These are phyloP conservation scores for Cyphomyrmex costatus DNA, from an alignment of 1,140 invertebrate species.

Conservation along the genomic window DNA sequence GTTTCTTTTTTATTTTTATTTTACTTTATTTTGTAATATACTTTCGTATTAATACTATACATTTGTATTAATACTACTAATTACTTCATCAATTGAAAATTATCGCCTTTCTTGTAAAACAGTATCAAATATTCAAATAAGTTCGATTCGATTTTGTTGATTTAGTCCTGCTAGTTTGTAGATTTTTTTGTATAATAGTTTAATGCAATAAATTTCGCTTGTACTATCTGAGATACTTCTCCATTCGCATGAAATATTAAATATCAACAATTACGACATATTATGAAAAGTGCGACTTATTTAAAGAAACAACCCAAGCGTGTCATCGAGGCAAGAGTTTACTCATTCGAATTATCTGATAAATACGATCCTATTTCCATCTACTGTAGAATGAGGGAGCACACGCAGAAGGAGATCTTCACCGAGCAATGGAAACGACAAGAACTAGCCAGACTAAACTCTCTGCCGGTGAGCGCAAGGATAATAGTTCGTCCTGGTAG, in stretches of 20 bases:
- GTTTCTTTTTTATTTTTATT: not conserved
- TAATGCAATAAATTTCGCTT: not conserved
- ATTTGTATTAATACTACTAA: slow-evolving; percentile 2
- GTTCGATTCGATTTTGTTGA: too few relatives aligned
- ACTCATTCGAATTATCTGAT: slow-evolving; percentile 44
- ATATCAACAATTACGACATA: not conserved
- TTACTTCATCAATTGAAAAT: slow-evolving; percentile 8
- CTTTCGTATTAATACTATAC: not conserved
- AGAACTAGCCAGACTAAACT: slow-evolving; percentile 74
- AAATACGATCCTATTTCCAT: slow-evolving; percentile 32
- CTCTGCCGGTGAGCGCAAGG: slow-evolving; percentile 77
- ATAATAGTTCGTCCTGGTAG: slow-evolving; percentile 74
- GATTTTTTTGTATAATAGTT: not conserved
- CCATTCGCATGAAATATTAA: not conserved
- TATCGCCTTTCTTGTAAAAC: too few relatives aligned
- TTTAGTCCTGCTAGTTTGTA: too few relatives aligned
- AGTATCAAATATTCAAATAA: too few relatives aligned
- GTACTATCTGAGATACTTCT: not conserved
- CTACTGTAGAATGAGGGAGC: slow-evolving; percentile 38
- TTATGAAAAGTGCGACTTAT: slow-evolving; percentile 27
- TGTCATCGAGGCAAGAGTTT: slow-evolving; percentile 37
- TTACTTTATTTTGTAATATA: too few relatives aligned
- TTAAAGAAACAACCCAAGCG: slow-evolving; percentile 49
- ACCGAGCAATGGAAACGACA: slow-evolving; percentile 62
- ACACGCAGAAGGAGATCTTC: slow-evolving; percentile 45